phyloP scores from a whole-genome alignment of 2,888 invertebrate species.

The Gasteruption jaculator region DNA sequence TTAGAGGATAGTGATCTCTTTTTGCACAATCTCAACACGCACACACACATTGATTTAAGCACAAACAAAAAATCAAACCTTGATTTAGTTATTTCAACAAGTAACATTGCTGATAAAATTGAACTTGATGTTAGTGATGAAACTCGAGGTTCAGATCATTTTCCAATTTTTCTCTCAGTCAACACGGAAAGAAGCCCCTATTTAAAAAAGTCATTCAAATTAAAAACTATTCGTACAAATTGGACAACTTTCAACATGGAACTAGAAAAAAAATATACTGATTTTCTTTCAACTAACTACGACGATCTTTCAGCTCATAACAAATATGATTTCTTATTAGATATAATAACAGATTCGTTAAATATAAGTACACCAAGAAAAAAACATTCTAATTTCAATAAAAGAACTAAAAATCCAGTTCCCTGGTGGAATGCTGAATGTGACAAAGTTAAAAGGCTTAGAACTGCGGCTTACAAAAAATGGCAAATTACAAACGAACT shows the following conservation, averaged over 20 bases:
- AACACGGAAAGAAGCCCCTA: not conserved
- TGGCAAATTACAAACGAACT: slow-evolving; percentile 15
- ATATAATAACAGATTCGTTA: not conserved
- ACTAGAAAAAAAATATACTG: not conserved
- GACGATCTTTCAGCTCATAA: not conserved
- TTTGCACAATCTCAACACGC: slow-evolving; percentile 3
- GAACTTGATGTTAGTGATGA: not conserved
- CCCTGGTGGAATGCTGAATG: slow-evolving; percentile 23
- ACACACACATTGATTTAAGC: slow-evolving; percentile 1
- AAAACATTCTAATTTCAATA: not conserved
- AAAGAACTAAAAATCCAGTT: slow-evolving; percentile 14
- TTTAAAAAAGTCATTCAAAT: slow-evolving; percentile 2
- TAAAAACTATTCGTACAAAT: slow-evolving; percentile 3
- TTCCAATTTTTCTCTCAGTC: not conserved
- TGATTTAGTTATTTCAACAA: slow-evolving; percentile 4
- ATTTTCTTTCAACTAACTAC: slow-evolving; percentile 1
- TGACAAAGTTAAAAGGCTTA: slow-evolving; percentile 15
- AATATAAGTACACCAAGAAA: not conserved
- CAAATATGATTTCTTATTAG: not conserved
- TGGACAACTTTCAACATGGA: not conserved
- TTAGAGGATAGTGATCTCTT: slow-evolving; percentile 6
- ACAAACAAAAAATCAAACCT: slow-evolving; percentile 4
- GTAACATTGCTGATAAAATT: slow-evolving; percentile 2
- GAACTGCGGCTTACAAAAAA: slow-evolving; percentile 18
- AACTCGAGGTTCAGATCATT: slow-evolving; percentile 6